phyloP scores from a whole-genome alignment of 2,797 vertebrate species.

The Meriones psammophilus region DNA sequence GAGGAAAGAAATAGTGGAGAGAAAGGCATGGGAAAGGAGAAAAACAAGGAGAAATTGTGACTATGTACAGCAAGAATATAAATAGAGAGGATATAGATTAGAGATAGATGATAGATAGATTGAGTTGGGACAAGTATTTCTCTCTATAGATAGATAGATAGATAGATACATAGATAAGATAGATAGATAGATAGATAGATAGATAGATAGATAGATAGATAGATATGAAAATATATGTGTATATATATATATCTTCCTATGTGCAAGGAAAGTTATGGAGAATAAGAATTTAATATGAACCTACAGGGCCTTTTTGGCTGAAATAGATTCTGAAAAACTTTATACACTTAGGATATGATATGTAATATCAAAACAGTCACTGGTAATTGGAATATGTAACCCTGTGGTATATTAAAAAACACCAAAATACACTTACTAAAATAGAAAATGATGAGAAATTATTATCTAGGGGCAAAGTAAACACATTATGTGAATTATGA shows the following conservation, averaged over 20 bases:
- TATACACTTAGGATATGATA: slow-evolving; percentile 71
- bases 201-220: background rate
- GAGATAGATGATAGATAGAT: background rate
- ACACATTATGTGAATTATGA: slow-evolving; percentile 74
- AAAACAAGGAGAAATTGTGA: background rate
- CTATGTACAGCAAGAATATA: background rate
- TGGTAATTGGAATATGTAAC: slow-evolving; percentile 78
- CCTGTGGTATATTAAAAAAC: slow-evolving; percentile 67
- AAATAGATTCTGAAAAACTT: slow-evolving; percentile 74
- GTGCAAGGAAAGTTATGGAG: background rate
- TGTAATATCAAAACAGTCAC: slow-evolving; percentile 71
- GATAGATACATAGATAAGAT: too few relatives aligned
- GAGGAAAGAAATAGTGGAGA: slow-evolving; percentile 29
- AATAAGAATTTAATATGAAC: background rate
- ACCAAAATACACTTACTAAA: slow-evolving; percentile 55
- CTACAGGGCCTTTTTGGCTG: slow-evolving; percentile 13
- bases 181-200: too few relatives aligned
- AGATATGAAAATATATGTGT: background rate
- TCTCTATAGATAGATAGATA: too few relatives aligned
- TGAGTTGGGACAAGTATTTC: too few relatives aligned
- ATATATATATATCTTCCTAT: background rate
- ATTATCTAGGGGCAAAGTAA: slow-evolving; percentile 72
- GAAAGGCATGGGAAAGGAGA: background rate
- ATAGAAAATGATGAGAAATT: slow-evolving; percentile 71
- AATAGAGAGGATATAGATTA: background rate